phyloP scores from a whole-genome alignment of 2,888 invertebrate species.

The Sturmia bella region DNA sequence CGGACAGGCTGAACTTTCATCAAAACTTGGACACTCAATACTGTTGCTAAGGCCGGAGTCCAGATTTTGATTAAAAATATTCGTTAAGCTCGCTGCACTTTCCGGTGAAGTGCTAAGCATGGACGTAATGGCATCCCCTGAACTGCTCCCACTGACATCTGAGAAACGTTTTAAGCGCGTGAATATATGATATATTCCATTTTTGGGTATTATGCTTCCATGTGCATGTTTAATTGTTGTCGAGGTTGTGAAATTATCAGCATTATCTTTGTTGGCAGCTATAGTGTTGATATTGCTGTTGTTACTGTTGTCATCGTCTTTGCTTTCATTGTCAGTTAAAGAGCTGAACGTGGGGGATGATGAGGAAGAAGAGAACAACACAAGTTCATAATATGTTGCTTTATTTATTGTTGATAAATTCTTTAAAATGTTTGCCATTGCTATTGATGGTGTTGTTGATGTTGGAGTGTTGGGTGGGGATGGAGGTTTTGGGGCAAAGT shows the following conservation, averaged over 20 bases:
- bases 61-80: slow-evolving; percentile 70
- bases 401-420: slow-evolving; percentile 48
- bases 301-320: slow-evolving; percentile 39
- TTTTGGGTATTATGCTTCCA: slow-evolving; percentile 8
- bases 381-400: slow-evolving; percentile 37
- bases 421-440: slow-evolving; percentile 49
- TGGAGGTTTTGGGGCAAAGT: slow-evolving; percentile 33
- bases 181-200: slow-evolving; percentile 23
- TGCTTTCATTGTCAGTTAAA: slow-evolving; percentile 30
- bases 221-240: slow-evolving; percentile 40
- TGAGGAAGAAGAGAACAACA: slow-evolving; percentile 38
- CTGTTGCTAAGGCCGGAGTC: slow-evolving; percentile 70
- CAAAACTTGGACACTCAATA: slow-evolving; percentile 87
- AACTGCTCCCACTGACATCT: slow-evolving; percentile 37
- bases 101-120: slow-evolving; percentile 47
- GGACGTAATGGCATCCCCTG: slow-evolving; percentile 2
- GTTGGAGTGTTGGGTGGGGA: slow-evolving; percentile 10
- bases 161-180: slow-evolving; percentile 59
- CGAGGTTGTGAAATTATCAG: slow-evolving; percentile 48
- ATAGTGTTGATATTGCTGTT: slow-evolving; percentile 37
- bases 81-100: slow-evolving; percentile 54
- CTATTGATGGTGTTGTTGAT: slow-evolving; percentile 65
- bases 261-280: slow-evolving; percentile 45
- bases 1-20: slow-evolving; percentile 91
- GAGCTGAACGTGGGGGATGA: not conserved